These are phyloP conservation scores for Lasioglossum figueresi DNA, from an alignment of 2,888 invertebrate genomes.

Conservation along the genomic window DNA sequence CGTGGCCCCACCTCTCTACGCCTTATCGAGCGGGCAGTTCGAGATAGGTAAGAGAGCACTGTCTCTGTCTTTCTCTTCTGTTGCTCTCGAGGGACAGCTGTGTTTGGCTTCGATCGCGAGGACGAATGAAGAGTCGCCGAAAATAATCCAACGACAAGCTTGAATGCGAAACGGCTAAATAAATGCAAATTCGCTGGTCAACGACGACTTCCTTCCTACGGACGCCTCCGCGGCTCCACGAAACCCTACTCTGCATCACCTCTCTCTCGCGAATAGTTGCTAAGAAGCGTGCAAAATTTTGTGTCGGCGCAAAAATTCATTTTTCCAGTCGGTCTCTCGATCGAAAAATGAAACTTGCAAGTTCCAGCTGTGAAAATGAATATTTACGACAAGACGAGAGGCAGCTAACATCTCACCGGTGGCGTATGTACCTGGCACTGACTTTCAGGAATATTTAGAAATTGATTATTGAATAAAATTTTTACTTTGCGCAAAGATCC, in stretches of 20 bases:
- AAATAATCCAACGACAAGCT: slow-evolving; percentile 12
- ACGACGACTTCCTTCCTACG: slow-evolving; percentile 28
- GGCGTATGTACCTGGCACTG: too few species aligned
- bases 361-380: too few species aligned
- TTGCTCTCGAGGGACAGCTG: not conserved
- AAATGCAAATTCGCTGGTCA: slow-evolving; percentile 22
- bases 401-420: too few species aligned
- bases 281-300: not conserved
- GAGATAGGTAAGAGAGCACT: not conserved
- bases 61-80: not conserved
- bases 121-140: not conserved
- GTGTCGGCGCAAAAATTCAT: not conserved
- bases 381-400: too few species aligned
- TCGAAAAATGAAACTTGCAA: not conserved
- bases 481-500: too few species aligned
- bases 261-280: not conserved
- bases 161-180: slow-evolving; percentile 12
- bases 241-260: not conserved
- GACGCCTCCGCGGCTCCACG: slow-evolving; percentile 16
- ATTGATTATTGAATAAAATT: too few species aligned
- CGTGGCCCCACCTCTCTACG: not conserved
- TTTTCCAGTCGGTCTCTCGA: not conserved
- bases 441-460: too few species aligned
- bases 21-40: not conserved
- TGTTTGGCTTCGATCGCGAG: not conserved